A percentile compares a stretch with the other conserved stretches of the same genome.
These are phyloP conservation scores for Athrips mouffetella DNA, from an alignment of 2,888 invertebrate species.

Conservation along the genomic window DNA sequence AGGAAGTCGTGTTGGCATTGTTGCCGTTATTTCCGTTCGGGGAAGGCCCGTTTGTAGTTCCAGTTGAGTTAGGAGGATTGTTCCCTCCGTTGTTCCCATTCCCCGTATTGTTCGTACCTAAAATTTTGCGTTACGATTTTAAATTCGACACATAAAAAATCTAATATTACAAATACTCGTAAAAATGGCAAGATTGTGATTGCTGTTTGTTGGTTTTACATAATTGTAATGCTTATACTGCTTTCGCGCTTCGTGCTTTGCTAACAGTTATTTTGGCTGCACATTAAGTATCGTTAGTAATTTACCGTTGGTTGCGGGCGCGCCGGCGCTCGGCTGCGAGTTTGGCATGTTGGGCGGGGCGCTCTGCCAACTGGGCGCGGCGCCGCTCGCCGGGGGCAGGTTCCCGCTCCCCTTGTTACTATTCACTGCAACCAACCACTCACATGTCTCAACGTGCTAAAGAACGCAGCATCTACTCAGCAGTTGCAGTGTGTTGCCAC, in stretches of 20 bases:
- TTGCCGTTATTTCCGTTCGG: slow-evolving; percentile 66
- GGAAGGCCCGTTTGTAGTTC: slow-evolving; percentile 57
- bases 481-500: slow-evolving; percentile 1
- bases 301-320: slow-evolving; percentile 65
- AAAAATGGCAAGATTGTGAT: background rate
- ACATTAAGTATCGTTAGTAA: too few relatives aligned
- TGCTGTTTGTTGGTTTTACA: slow-evolving; percentile 3
- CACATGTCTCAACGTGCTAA: background rate
- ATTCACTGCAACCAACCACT: slow-evolving; percentile 56
- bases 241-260: background rate
- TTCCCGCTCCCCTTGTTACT: slow-evolving; percentile 71
- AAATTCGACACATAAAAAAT: background rate
- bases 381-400: slow-evolving; percentile 63
- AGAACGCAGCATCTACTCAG: background rate
- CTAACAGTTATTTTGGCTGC: slow-evolving; percentile 6
- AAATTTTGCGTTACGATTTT: background rate
- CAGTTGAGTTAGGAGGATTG: slow-evolving; percentile 62
- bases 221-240: background rate
- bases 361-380: slow-evolving; percentile 67
- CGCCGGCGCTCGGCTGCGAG: slow-evolving; percentile 69
- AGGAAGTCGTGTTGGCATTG: slow-evolving; percentile 78
- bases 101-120: slow-evolving; percentile 61
- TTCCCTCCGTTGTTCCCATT: slow-evolving; percentile 66
- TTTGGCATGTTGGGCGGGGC: slow-evolving; percentile 69
- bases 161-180: too few relatives aligned